These are phyloP conservation scores for Eurois occulta DNA, from an alignment of 2,888 invertebrate genomes.

Conservation along the genomic window DNA sequence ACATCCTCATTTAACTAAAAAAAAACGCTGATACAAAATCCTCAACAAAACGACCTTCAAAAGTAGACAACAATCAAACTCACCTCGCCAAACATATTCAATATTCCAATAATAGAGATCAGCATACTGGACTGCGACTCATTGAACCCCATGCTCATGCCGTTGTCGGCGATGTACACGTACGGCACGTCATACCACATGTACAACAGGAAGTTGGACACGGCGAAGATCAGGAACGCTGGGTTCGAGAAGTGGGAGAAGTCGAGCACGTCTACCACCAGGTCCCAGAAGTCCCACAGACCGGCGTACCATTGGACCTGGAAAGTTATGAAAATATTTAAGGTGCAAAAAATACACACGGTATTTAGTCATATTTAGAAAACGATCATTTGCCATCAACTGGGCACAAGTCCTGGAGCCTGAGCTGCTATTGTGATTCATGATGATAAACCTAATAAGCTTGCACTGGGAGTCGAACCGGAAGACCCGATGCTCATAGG, in stretches of 20 bases:
- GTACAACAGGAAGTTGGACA: constrained; percentile 97
- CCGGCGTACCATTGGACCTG: constrained; percentile 93
- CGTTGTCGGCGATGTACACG: constrained; percentile 96
- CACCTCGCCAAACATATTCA: constrained; percentile 97
- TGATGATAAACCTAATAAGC: background rate
- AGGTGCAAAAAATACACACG: background rate
- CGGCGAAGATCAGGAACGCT: constrained; percentile 94
- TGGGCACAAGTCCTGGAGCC: background rate
- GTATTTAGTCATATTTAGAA: background rate
- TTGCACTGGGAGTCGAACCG: background rate
- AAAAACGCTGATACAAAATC: background rate
- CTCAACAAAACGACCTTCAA: background rate
- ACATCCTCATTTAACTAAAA: background rate
- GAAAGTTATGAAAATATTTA: constrained; percentile 55
- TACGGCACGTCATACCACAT: constrained; percentile 98
- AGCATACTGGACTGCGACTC: constrained; percentile 94
- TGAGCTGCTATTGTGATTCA: background rate
- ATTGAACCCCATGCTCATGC: constrained; percentile 92
- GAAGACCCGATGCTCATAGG: background rate
- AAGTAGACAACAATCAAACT: constrained; percentile 69
- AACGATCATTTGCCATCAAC: background rate
- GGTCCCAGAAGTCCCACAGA: constrained; percentile 94
- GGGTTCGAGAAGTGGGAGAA: constrained; percentile 94
- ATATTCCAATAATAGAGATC: constrained; percentile 96
- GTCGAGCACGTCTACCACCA: constrained; percentile 94